Base-by-base conservation (phyloP, 2,113 vertebrate species). In the Drymodes brunneopygia region DNA sequence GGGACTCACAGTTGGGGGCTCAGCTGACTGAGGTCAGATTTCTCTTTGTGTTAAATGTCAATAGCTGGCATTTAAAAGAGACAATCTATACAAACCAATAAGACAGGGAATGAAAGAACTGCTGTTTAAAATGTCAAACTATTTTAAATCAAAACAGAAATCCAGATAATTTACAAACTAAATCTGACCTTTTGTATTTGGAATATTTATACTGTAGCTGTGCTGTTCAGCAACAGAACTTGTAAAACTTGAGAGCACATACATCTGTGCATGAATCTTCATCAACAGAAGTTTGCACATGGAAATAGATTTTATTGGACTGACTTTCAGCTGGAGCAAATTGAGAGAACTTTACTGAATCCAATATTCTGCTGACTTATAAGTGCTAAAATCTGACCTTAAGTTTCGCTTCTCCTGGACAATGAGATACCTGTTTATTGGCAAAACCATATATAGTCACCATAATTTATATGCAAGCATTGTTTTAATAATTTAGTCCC, bases 91-190 rank as follows among this genome's bases (percentile, higher is more conserved):
- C 92, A 93, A 94, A 95, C 95, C 96, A 97, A 61, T 97, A 97
- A 97, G 97, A 97, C 93, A 95, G 95, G 93, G 96, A 84, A 93
- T 96, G 95, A 97, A 98, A 97, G 96, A 94, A 95, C 77, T 2
- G 73, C 94, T 98, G 94, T 94, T 98, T 96, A 97, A 98, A 98
- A 98, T 98, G 98, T 98, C 97, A 98, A 95, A 98, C 97, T 97
- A 96, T 98, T 98, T 98, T 95, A 97, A 97, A 98, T 97, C 97
- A 97, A 98, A 98, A 97, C 94, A 97, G 95, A 97, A 97, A 97
- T 90, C 73, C 95, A 96, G 97, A 96, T 98, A 97, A 98, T 98
- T 98, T 98, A 97, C 95, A 97, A 98, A 98, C 96, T 97, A 97
- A 96, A 98, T 95, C 90, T 98, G 97, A 97, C 97, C 96, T 98